A percentile compares a stretch with the other conserved stretches of the same genome.
These are phyloP conservation scores for Zelleria hepariella DNA, from an alignment of 2,888 invertebrate genomes.

Conservation along the genomic window DNA sequence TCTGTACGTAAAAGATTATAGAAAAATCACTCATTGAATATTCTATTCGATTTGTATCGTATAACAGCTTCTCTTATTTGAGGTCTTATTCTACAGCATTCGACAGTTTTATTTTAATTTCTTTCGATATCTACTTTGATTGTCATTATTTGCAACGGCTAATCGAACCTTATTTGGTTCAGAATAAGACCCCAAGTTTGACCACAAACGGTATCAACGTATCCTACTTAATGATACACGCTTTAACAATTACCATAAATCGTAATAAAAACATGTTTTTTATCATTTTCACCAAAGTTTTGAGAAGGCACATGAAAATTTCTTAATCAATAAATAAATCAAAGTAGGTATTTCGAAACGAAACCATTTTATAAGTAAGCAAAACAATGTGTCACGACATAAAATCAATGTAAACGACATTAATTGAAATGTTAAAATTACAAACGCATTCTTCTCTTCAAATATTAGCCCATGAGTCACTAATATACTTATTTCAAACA, in stretches of 20 bases:
- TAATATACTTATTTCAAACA: not conserved
- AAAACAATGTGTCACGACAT: not conserved
- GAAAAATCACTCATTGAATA: too few species aligned
- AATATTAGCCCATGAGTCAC: not conserved
- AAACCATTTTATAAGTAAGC: not conserved
- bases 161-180: too few species aligned
- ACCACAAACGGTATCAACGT: not conserved
- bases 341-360: conserved; percentile 9
- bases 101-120: not conserved
- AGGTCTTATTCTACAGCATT: too few species aligned
- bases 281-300: conserved; percentile 47
- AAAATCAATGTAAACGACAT: not conserved
- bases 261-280: conserved; percentile 51
- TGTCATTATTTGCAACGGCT: too few species aligned
- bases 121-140: not conserved
- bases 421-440: not conserved
- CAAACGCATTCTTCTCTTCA: not conserved
- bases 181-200: not conserved
- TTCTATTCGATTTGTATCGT: too few species aligned
- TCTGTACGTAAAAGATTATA: too few species aligned
- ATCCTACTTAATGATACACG: conserved; percentile 44
- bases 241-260: conserved; percentile 54
- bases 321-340: conserved; percentile 60
- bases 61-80: too few species aligned
- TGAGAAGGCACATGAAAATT: conserved; percentile 71